phyloP scores from a whole-genome alignment of 2,888 invertebrate species.

The Gymnosoma rotundatum region DNA sequence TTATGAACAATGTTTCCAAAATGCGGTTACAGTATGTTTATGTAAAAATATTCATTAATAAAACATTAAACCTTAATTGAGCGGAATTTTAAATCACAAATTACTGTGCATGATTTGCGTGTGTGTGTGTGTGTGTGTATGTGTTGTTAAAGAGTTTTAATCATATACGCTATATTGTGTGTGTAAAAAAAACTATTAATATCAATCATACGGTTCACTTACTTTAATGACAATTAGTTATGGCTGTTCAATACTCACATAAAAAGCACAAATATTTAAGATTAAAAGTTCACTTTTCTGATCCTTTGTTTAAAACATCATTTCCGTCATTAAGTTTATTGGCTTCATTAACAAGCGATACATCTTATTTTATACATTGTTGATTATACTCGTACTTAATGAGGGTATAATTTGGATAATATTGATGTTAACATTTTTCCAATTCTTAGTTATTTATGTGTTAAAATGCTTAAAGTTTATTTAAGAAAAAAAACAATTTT shows the following conservation, averaged over 20 bases:
- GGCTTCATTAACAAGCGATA: not conserved
- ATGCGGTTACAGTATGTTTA: not conserved
- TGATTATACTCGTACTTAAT: no score
- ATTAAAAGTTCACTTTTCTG: not conserved
- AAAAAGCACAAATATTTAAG: slow-evolving; percentile 45
- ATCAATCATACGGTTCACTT: slow-evolving; percentile 62
- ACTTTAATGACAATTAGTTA: slow-evolving; percentile 56
- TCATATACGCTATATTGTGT: no score
- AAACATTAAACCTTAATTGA: slow-evolving; percentile 6
- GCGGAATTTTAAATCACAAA: not conserved
- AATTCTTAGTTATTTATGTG: no score
- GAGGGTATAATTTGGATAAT: no score
- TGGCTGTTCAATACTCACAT: slow-evolving; percentile 33
- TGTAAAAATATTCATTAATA: not conserved
- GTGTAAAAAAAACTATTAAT: slow-evolving; percentile 39
- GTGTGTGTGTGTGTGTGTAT: no score
- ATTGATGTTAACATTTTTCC: no score
- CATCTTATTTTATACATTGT: not conserved
- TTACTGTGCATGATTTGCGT: not conserved
- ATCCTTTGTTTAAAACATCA: not conserved
- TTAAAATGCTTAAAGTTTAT: no score
- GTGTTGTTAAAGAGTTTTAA: no score
- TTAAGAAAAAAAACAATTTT: no score
- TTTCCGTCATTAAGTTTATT: not conserved
- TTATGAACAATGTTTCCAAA: no score